Conservation (phyloP, 2,888 invertebrate species). For the Cosmia trapezina region DNA sequence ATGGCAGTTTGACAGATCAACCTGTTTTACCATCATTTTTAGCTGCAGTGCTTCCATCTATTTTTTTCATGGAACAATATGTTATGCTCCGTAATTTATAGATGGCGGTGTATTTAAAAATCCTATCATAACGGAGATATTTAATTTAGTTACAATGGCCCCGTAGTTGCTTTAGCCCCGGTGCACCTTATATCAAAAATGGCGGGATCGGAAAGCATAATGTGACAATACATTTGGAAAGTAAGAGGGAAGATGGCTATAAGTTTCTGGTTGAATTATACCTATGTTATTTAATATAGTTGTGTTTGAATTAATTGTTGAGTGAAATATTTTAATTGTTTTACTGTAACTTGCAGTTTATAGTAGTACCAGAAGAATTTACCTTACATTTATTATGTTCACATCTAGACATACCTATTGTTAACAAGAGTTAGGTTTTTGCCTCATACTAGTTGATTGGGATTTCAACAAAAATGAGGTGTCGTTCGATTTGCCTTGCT, state of each 20-base stretch:
- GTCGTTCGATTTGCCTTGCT: not conserved
- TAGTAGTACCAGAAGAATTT: not conserved
- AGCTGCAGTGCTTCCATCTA: no score
- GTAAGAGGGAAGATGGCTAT: conserved; percentile 65
- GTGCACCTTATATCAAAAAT: conserved; percentile 60
- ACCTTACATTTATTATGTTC: not conserved
- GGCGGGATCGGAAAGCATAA: conserved; percentile 67
- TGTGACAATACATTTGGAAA: conserved; percentile 66
- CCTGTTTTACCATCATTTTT: no score
- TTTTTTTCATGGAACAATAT: no score
- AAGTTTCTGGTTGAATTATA: conserved; percentile 70
- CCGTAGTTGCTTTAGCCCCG: no score
- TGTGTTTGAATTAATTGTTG: conserved; percentile 19
- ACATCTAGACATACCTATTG: not conserved
- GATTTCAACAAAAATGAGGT: not conserved
- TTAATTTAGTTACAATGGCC: no score
- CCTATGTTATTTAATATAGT: conserved; percentile 54
- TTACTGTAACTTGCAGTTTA: not conserved
- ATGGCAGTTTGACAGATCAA: no score
- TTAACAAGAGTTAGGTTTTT: not conserved
- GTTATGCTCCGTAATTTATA: no score
- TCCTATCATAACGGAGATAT: no score
- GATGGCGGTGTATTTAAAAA: no score
- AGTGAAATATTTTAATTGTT: not conserved
- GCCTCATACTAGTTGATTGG: not conserved